Evolutionary conservation across 2,888 invertebrate species (phyloP).

Genomic region (Drosophila multiciliata): DNA sequence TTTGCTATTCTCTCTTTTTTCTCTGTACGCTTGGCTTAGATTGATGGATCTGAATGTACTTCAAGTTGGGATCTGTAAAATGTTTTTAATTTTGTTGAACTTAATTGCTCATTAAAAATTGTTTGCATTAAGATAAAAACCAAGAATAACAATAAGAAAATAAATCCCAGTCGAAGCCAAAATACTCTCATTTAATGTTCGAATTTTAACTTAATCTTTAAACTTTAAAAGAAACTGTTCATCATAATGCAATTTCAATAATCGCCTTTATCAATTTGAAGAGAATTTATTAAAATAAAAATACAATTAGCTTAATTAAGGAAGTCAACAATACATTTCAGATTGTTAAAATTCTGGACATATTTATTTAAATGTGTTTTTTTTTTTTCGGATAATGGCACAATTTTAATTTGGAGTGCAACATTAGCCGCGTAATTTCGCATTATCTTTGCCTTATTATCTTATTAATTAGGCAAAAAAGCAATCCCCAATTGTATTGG

Average conservation of each 20-base stretch:
- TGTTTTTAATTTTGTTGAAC: conserved; percentile 6
- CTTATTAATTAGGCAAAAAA: conserved; percentile 50
- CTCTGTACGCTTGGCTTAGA: not conserved
- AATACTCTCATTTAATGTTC: not conserved
- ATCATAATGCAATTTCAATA: not conserved
- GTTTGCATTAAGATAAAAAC: conserved; percentile 24
- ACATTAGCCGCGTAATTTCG: conserved; percentile 41
- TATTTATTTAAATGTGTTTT: not conserved
- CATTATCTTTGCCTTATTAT: not conserved
- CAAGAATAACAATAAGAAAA: conserved; percentile 22
- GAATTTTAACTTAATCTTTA: too few relatives aligned
- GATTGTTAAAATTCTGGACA: conserved; percentile 36
- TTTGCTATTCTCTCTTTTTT: not conserved
- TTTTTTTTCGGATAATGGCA: conserved; percentile 48
- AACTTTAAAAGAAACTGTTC: not conserved
- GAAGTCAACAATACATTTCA: not conserved
- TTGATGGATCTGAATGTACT: not conserved
- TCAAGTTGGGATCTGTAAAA: not conserved
- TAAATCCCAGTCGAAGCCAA: not conserved
- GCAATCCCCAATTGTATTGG: conserved; percentile 25
- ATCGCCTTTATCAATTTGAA: not conserved
- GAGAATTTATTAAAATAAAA: not conserved
- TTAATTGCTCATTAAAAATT: conserved; percentile 57
- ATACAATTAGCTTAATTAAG: conserved; percentile 3
- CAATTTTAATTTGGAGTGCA: conserved; percentile 50